These are phyloP conservation scores for Idaea biselata DNA, from an alignment of 2,888 invertebrate genomes.

Conservation along the genomic window DNA sequence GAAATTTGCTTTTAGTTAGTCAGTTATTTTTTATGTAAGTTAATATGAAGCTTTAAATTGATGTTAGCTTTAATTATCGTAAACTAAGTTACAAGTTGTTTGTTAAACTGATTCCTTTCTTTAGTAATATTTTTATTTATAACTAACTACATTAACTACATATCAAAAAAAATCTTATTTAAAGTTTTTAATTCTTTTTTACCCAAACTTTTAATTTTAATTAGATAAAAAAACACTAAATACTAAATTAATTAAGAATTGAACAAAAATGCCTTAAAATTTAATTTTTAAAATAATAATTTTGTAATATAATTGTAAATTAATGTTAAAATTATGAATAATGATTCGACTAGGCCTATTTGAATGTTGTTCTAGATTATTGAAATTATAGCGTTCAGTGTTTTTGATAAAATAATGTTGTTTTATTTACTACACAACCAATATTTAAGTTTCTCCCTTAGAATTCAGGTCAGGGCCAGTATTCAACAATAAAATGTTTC, in stretches of 20 bases:
- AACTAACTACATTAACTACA: constrained; percentile 16
- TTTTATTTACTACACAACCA: constrained; percentile 45
- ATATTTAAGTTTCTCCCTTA: too few species aligned
- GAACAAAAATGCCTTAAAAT: constrained; percentile 35
- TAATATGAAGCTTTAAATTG: constrained; percentile 77
- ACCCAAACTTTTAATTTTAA: background rate
- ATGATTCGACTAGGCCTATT: constrained; percentile 53
- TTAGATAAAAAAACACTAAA: background rate
- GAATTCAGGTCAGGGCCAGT: too few species aligned
- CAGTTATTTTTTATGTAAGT: constrained; percentile 50
- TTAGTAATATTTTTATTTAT: constrained; percentile 25
- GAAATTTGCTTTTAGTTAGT: constrained; percentile 7
- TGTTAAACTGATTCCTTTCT: constrained; percentile 22
- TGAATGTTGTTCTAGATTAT: constrained; percentile 76
- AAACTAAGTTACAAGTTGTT: constrained; percentile 48
- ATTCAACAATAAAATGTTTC: too few species aligned
- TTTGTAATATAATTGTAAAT: constrained; percentile 32
- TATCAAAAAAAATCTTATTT: constrained; percentile 1
- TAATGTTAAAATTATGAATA: constrained; percentile 23
- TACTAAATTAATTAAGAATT: constrained; percentile 26
- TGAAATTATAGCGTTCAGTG: constrained; percentile 74
- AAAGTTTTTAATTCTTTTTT: background rate
- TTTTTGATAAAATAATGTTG: constrained; percentile 51
- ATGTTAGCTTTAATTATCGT: constrained; percentile 78
- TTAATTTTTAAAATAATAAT: constrained; percentile 31